Evolutionary conservation across 1,140 invertebrate genomes (phyloP), one percentile per base, ranked within the genome.

Genomic region (Charaxes varanes): DNA sequence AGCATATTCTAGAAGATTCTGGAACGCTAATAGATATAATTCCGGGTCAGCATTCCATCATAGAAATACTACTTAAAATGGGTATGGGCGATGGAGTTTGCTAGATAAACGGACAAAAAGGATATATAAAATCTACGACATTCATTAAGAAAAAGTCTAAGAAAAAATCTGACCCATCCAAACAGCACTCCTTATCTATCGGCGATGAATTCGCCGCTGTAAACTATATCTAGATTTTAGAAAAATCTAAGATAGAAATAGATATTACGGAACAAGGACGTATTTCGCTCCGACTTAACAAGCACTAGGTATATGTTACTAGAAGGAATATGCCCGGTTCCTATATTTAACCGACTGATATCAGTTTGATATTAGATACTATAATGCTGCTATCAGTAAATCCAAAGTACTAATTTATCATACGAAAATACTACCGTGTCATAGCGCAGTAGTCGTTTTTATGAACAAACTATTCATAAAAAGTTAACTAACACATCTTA

Each of bases 121-220:
- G 33, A 22, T 47, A 43, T 53, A 53, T 38, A 49, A 72, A 61
- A 73, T 73, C 63, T 70, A 70, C 71, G 54, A 63, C 65, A 72
- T 70, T 52, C 62, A 68, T 58, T 43, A 62, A 69, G 64, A 34
- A 66, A 62, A 54, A 17, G 45, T 66, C 56, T 54, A 56, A 61
- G 61, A 61, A 59, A 44, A 56, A 38, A 52, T 76, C 72, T 79
- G 77, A 81, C 77, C 68, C 77, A 81, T 81, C 77, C 77, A 76
- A 73, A 70, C 62, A 74, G 69, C 73, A 74, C 62, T 71, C 57
- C 51, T 42, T 62, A 55, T 59, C 70, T 76, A 76, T 59, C 56
- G 56, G 52, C 62, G 51, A 46, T 53, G 48, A 22, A 41, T 26
- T 44, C 42, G 56, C 53, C 48, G 51, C 56, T 28, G 23, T 47